phyloP scores from a whole-genome alignment of 2,888 invertebrate genomes.

The Epistrophe eligans region DNA sequence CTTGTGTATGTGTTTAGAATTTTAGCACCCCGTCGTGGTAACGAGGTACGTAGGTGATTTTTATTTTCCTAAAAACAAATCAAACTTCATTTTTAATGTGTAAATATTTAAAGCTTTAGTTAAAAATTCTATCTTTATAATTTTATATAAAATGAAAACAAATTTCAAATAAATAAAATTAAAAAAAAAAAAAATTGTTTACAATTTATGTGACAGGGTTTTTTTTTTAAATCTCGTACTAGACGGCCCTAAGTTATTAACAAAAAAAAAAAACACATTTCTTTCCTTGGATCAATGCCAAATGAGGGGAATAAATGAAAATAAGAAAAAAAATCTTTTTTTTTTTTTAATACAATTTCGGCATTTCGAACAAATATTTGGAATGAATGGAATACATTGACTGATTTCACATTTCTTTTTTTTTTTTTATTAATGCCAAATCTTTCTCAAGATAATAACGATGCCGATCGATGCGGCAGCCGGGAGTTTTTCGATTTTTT shows the following conservation, averaged over 20 bases:
- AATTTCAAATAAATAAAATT: background rate
- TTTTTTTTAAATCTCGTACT: constrained; percentile 11
- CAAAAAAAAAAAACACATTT: constrained; percentile 48
- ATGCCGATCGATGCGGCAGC: background rate
- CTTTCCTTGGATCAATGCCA: constrained; percentile 52
- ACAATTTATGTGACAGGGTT: constrained; percentile 59
- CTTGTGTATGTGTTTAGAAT: constrained; percentile 17
- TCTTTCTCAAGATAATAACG: background rate
- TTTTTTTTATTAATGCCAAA: background rate
- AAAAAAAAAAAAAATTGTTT: constrained; percentile 20
- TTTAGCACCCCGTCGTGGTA: constrained; percentile 15
- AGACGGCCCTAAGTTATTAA: constrained; percentile 51
- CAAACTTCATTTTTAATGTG: constrained; percentile 22
- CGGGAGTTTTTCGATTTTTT: background rate
- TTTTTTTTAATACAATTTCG: constrained; percentile 40
- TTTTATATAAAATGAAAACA: constrained; percentile 15
- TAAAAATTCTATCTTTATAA: constrained; percentile 13
- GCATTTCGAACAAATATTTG: constrained; percentile 30
- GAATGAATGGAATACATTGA: constrained; percentile 61
- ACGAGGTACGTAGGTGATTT: constrained; percentile 37
- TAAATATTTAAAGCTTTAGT: constrained; percentile 23
- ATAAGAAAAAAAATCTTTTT: constrained; percentile 19
- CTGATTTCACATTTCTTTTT: constrained; percentile 43
- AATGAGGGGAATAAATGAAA: constrained; percentile 16
- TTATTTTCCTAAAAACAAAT: constrained; percentile 37